Conservation (phyloP, 2,888 invertebrate genomes). For the Rotaria magnacalcarata region DNA sequence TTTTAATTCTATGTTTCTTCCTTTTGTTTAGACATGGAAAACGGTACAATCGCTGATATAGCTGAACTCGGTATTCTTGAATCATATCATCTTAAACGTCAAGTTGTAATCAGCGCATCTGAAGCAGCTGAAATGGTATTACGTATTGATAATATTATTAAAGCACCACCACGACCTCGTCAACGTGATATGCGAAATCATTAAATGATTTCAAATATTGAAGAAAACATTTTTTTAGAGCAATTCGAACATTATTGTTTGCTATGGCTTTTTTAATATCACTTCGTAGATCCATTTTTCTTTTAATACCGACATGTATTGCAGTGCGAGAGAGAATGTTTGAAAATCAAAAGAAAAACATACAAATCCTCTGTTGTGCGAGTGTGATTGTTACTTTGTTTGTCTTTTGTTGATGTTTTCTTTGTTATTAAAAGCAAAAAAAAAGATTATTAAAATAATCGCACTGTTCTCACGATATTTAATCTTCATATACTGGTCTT, state of each 20-base stretch:
- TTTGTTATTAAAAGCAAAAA: not conserved
- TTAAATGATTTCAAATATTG: conserved; percentile 26
- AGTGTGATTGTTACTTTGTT: conserved; percentile 22
- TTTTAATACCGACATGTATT: not conserved
- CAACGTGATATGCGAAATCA: conserved; percentile 66
- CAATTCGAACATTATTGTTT: not conserved
- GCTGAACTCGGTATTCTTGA: conserved; percentile 84
- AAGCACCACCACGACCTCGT: conserved; percentile 67
- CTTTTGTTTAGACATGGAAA: conserved; percentile 73
- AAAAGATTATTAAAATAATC: not conserved
- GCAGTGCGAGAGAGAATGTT: not conserved
- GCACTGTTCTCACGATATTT: too few species aligned
- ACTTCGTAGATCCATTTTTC: not conserved
- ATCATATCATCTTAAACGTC: conserved; percentile 90
- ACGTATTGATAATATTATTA: conserved; percentile 92
- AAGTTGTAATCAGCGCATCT: conserved; percentile 84
- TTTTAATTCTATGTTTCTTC: not conserved
- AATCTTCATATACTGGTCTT: too few species aligned
- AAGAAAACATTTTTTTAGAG: not conserved
- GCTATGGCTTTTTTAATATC: not conserved
- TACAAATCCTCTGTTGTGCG: not conserved
- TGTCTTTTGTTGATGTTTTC: not conserved
- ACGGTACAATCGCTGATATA: conserved; percentile 83
- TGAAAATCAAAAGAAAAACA: not conserved
- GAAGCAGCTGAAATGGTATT: conserved; percentile 99